Conservation (phyloP, 2,113 vertebrate genomes). For the Todiramphus chloris region DNA sequence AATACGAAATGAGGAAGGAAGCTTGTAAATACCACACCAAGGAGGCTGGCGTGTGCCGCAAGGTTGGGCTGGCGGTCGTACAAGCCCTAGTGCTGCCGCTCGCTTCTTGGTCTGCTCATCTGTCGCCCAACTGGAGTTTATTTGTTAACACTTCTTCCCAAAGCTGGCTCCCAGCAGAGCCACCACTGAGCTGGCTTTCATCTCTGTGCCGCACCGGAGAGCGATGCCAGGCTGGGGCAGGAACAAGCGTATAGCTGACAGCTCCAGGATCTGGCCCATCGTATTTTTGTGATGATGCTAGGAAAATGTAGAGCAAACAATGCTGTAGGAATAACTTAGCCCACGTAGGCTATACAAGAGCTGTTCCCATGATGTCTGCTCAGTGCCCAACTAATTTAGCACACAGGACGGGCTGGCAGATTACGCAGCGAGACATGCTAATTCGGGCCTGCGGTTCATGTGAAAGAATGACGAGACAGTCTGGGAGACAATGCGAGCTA, state of each 20-base stretch:
- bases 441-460: slow-evolving; percentile 18
- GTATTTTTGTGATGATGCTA: background rate
- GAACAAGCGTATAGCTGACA: rapidly evolving
- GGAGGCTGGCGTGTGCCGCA: background rate
- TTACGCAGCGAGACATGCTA: slow-evolving; percentile 24
- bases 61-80: background rate
- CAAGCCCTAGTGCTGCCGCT: background rate
- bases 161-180: background rate
- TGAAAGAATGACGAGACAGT: background rate
- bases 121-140: background rate
- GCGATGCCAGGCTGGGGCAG: background rate
- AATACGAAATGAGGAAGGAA: background rate
- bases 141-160: background rate
- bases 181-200: background rate
- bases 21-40: background rate
- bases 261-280: background rate
- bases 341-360: background rate
- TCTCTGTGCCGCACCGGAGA: rapidly evolving
- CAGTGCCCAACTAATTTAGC: slow-evolving; percentile 27
- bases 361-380: slow-evolving; percentile 43
- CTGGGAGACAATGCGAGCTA: slow-evolving; percentile 37
- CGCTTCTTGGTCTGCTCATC: background rate
- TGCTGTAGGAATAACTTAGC: background rate
- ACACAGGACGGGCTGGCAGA: slow-evolving; percentile 13
- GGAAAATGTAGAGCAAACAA: slow-evolving; percentile 15